These are phyloP conservation scores for Eristalis pertinax DNA, from an alignment of 2,888 invertebrate genomes.

Conservation along the genomic window DNA sequence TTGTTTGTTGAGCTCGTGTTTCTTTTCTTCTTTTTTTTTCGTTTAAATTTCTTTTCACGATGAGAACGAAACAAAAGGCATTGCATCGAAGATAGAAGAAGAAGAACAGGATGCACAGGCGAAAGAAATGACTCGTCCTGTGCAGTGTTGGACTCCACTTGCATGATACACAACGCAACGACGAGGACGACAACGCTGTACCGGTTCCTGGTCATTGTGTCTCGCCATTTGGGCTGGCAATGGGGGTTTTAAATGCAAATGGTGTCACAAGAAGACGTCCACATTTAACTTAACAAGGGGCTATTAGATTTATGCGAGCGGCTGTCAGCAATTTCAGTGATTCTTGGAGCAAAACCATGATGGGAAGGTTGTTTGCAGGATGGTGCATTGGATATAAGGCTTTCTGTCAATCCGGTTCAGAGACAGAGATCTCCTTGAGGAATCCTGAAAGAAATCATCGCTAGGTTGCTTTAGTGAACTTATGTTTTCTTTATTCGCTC, in stretches of 20 bases:
- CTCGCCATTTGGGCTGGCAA: conserved; percentile 5
- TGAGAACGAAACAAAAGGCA: conserved; percentile 46
- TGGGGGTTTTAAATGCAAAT: conserved; percentile 13
- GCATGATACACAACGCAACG: neutral
- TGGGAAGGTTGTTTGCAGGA: neutral
- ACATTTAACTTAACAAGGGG: conserved; percentile 20
- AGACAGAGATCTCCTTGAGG: too few relatives aligned
- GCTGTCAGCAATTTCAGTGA: conserved; percentile 11
- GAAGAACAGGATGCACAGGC: conserved; percentile 48
- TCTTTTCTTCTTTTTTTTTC: neutral
- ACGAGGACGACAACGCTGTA: conserved; percentile 17
- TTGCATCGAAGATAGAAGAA: conserved; percentile 27
- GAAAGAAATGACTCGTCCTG: conserved; percentile 15
- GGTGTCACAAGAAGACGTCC: conserved; percentile 36
- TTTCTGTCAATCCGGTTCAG: too few relatives aligned
- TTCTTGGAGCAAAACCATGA: neutral
- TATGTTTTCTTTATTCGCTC: too few relatives aligned
- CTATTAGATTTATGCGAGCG: conserved; percentile 29
- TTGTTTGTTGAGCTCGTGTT: neutral
- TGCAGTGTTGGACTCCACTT: conserved; percentile 27
- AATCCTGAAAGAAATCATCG: too few relatives aligned
- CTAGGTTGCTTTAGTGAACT: too few relatives aligned
- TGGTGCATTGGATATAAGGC: too few relatives aligned
- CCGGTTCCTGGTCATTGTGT: conserved; percentile 54
- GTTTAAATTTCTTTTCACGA: conserved; percentile 2